Evolutionary conservation across 2,797 vertebrate genomes (phyloP).

Genomic region (Sphenopsis melanotis): DNA sequence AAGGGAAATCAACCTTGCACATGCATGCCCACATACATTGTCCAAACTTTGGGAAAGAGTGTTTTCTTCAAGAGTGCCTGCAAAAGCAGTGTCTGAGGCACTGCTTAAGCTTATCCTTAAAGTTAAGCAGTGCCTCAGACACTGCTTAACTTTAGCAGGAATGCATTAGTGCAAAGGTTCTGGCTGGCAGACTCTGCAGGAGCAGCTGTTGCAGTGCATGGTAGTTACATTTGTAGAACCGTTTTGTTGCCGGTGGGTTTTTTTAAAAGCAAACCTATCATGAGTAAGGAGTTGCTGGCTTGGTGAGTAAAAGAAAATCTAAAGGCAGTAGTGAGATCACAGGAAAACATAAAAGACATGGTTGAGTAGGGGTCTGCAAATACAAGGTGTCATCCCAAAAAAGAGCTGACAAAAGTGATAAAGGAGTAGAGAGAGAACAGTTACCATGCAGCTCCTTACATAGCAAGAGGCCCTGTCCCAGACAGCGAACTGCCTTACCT

Average conservation of each 20-base stretch:
- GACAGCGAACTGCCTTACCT: neutral
- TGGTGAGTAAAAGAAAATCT: neutral
- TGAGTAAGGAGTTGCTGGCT: neutral
- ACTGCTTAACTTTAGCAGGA: neutral
- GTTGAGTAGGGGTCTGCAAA: neutral
- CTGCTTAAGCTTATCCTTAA: too few species aligned
- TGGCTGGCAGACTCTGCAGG: neutral
- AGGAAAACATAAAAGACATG: neutral
- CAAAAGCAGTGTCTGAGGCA: neutral
- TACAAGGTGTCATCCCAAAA: neutral
- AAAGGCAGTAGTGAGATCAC: neutral
- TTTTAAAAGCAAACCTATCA: neutral
- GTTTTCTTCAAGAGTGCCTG: neutral
- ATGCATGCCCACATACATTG: neutral
- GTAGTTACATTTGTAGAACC: neutral
- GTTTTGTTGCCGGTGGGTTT: accelerated
- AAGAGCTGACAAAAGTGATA: neutral
- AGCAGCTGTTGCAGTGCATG: neutral
- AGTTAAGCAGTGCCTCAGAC: neutral
- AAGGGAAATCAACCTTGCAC: neutral
- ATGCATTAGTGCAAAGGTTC: neutral
- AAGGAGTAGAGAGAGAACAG: neutral
- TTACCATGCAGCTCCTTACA: neutral
- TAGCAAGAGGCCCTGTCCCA: neutral
- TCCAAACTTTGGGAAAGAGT: neutral